Evolutionary conservation across 2,888 invertebrate genomes (phyloP).

Genomic region (Microchrysa polita): DNA sequence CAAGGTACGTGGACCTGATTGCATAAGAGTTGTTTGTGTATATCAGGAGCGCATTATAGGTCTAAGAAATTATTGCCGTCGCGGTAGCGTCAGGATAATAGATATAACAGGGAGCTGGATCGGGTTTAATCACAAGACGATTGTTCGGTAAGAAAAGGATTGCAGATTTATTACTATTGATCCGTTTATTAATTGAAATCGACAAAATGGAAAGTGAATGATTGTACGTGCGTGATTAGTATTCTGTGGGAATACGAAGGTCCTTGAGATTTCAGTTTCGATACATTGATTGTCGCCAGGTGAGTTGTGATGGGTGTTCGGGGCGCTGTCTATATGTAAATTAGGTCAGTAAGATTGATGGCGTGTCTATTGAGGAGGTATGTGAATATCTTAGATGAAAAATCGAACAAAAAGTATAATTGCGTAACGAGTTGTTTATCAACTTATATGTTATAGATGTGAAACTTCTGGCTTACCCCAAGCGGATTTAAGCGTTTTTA

Average conservation of each 20-base stretch:
- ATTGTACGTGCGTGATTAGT: slow-evolving; percentile 16
- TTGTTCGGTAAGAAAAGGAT: slow-evolving; percentile 39
- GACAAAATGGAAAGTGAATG: slow-evolving; percentile 16
- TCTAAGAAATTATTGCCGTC: slow-evolving; percentile 19
- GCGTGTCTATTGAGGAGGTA: too few species aligned
- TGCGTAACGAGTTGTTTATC: too few species aligned
- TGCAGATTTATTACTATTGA: slow-evolving; percentile 44
- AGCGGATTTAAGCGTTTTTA: too few species aligned
- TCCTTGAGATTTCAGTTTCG: slow-evolving; percentile 34
- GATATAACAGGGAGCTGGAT: slow-evolving; percentile 2
- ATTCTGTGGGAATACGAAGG: slow-evolving; percentile 41
- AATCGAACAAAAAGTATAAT: too few species aligned
- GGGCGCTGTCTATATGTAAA: too few species aligned
- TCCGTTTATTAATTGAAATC: slow-evolving; percentile 43
- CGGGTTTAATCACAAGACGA: slow-evolving; percentile 42
- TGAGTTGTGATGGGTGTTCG: neutral
- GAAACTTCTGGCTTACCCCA: too few species aligned
- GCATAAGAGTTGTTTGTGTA: slow-evolving; percentile 28
- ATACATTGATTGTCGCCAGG: slow-evolving; percentile 1
- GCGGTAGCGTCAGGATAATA: neutral
- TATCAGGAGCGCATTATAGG: neutral
- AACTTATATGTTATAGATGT: too few species aligned
- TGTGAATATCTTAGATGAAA: too few species aligned
- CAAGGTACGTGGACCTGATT: neutral
- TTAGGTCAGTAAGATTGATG: too few species aligned